Evolutionary conservation across 2,797 vertebrate species (phyloP), one percentile per base, ranked within the genome.

Genomic region (Serranus cabrilla): DNA sequence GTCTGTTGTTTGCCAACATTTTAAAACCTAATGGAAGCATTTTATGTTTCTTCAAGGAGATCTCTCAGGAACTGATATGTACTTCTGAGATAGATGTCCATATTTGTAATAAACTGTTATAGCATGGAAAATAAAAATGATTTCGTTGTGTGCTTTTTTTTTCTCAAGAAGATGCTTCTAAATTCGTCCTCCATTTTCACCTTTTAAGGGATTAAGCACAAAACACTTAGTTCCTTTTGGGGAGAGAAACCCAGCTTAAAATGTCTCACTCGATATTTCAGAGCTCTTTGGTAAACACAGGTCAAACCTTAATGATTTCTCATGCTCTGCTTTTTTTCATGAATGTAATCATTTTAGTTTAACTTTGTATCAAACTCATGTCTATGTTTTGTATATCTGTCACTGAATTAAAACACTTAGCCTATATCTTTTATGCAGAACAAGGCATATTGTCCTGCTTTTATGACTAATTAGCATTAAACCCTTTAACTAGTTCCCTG

Each of bases 141-240:
- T 43, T 43, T 37, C 21, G 52, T 40, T 64, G 12, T 50, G n/a
- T 25, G 63, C 11, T 27, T 3, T 27, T 27, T 27, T 37, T 69
- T 58, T 43, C 25, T 39, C n/a, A 23, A 55, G 13, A 43, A 63
- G 13, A 50, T 50, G 10, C 43, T 43, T 73, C 71, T 56, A 21
- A 67, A 27, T 70, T 61, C 52, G 39, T 37, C 52, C 27, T 64
- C 11, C 2, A 42, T 63, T 42, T 71, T 81, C 47, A 60, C 37
- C 40, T 62, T 27, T 71, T n/a, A 64, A 45, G 20, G 25, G 6
- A 42, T 73, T 74, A 25, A 65, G 70, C 49, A 58, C 51, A 27
- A 69, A 63, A 71, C 14, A n/a, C 51, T 57, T 74, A 10, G 47
- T 64, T 27, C 13, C 7, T 23, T 63, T 21, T 27, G 13, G 17